Percentiles rank a stretch among this genome's conserved stretches.
Evolutionary conservation across 2,113 vertebrate genomes (phyloP).

Genomic region (pig (Sus scrofa)): T2T-Sscrofa CM000816.6:91599001-91599500

Average conservation of each 20-base stretch:
- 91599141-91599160: background rate
- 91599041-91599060: background rate
- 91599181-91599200: background rate
- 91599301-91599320: conserved; percentile 45
- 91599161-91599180: conserved; percentile 9
- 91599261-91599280: conserved; percentile 19
- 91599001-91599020: background rate
- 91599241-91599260: conserved; percentile 27
- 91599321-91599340: conserved; percentile 60
- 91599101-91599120: background rate
- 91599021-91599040: background rate
- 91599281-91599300: conserved; percentile 12
- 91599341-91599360: conserved; percentile 53
- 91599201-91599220: background rate
- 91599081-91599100: background rate
- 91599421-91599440: conserved; percentile 23
- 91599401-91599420: conserved; percentile 62
- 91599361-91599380: conserved; percentile 66
- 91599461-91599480: conserved; percentile 5
- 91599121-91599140: background rate
- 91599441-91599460: conserved; percentile 33
- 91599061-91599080: background rate
- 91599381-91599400: conserved; percentile 59
- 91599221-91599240: conserved; percentile 27
- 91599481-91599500: conserved; percentile 64